Evolutionary conservation across 2,888 invertebrate species (phyloP).

Genomic region (Anoplius nigerrimus): DNA sequence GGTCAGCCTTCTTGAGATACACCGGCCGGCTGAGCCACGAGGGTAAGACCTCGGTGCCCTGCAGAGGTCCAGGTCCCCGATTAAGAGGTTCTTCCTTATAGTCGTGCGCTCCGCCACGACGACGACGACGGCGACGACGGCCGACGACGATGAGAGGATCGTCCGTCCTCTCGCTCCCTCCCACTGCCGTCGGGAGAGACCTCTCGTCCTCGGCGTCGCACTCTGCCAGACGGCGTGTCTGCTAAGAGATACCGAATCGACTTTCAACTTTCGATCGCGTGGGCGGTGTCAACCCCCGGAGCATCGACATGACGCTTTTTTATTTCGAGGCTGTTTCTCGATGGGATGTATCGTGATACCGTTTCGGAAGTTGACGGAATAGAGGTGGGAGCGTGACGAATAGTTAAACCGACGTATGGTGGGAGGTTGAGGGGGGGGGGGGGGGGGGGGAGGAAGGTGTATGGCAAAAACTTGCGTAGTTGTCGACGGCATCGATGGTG

Average conservation of each 20-base stretch:
- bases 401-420: too few relatives aligned
- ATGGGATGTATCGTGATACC: too few relatives aligned
- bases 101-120: conserved; percentile 51
- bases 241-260: conserved; percentile 51
- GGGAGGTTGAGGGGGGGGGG: too few relatives aligned
- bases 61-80: conserved; percentile 66
- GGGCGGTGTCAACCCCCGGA: not conserved
- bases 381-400: too few relatives aligned
- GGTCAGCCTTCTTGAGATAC: conserved; percentile 62
- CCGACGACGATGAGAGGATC: too few relatives aligned
- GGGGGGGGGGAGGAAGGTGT: too few relatives aligned
- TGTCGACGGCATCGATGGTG: too few relatives aligned
- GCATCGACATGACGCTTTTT: not conserved
- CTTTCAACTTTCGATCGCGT: conserved; percentile 10
- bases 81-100: conserved; percentile 67
- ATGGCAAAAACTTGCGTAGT: too few relatives aligned
- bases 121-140: too few relatives aligned
- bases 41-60: conserved; percentile 65
- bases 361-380: too few relatives aligned
- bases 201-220: conserved; percentile 27
- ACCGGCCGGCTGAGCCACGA: conserved; percentile 52
- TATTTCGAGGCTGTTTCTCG: too few relatives aligned
- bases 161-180: conserved; percentile 18
- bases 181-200: conserved; percentile 20
- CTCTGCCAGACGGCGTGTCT: conserved; percentile 65